Evolutionary conservation across 2,888 invertebrate genomes (phyloP).

Genomic region (Cantharis lateralis): DNA sequence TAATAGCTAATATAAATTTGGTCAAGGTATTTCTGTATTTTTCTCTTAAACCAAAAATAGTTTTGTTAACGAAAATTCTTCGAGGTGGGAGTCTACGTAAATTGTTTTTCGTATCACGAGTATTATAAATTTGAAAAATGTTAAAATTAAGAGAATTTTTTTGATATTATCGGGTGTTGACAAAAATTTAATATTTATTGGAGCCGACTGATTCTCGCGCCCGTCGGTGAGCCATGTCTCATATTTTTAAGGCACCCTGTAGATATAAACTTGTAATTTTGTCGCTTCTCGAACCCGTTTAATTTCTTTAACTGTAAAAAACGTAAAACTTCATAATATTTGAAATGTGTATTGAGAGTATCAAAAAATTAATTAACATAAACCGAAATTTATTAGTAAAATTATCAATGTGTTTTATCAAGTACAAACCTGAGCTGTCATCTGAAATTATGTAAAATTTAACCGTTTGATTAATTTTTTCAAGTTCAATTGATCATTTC

Average conservation of each 20-base stretch:
- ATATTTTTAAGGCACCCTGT: neutral
- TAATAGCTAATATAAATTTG: neutral
- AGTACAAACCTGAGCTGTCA: neutral
- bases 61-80: neutral
- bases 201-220: neutral
- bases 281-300: neutral
- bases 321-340: neutral
- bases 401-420: neutral
- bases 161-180: neutral
- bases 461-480: constrained; percentile 1
- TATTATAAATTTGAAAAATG: too few relatives aligned
- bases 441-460: neutral
- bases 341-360: neutral
- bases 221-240: neutral
- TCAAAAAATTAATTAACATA: neutral
- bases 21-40: neutral
- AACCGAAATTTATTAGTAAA: neutral
- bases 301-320: neutral
- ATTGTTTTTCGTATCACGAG: too few relatives aligned
- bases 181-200: neutral
- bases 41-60: neutral
- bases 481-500: neutral
- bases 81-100: neutral
- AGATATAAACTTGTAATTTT: neutral
- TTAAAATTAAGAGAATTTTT: too few relatives aligned